A percentile compares a stretch with the other conserved stretches of the same genome.
phyloP scores from a whole-genome alignment of 2,797 vertebrate genomes.

The Selene dorsalis region DNA sequence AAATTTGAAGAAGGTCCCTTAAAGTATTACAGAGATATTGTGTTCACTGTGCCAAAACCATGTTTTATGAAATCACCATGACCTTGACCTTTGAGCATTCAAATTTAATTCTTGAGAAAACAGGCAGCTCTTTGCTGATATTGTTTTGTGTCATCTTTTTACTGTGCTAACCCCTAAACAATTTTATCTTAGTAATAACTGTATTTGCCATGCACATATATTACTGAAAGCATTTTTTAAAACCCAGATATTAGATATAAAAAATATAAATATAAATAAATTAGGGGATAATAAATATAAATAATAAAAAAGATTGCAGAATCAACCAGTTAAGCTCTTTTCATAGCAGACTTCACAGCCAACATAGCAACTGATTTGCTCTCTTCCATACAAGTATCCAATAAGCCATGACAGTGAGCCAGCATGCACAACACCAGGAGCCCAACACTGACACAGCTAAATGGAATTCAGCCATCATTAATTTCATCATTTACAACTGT shows the following conservation, averaged over 20 bases:
- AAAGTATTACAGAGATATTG: too few species aligned
- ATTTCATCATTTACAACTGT: background rate
- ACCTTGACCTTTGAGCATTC: too few species aligned
- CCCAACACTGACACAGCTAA: background rate
- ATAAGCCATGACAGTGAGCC: background rate
- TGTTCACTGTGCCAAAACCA: too few species aligned
- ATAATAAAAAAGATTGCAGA: background rate
- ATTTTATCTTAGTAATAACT: too few species aligned
- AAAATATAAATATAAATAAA: background rate
- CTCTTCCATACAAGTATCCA: background rate
- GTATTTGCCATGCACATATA: too few species aligned
- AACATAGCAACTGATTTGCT: background rate
- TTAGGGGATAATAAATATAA: too few species aligned
- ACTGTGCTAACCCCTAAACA: background rate
- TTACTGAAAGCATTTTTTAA: too few species aligned
- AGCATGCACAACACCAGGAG: background rate
- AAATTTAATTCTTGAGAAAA: background rate
- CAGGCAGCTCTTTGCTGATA: background rate
- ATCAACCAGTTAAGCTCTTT: background rate
- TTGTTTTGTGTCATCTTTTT: too few species aligned
- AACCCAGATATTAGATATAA: too few species aligned
- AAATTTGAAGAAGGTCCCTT: too few species aligned
- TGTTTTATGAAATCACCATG: too few species aligned
- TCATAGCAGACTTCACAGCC: too few species aligned
- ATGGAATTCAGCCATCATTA: background rate